Conservation (phyloP, 30 jellyfish, hydroid and myxozoan species). For the Mastigias papua region DNA sequence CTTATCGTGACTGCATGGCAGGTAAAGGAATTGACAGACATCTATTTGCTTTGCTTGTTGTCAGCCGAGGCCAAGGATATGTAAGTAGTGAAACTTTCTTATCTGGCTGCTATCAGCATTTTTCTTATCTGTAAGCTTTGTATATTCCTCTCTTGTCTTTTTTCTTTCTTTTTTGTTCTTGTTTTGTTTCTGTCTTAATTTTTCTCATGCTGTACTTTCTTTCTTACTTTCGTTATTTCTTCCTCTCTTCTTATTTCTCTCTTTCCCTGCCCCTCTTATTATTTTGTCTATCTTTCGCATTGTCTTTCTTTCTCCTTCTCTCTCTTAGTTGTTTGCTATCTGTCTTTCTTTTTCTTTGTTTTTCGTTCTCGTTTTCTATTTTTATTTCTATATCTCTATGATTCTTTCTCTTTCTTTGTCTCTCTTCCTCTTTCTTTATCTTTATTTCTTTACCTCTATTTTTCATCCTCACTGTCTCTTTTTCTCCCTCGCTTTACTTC, state of each 20-base stretch:
- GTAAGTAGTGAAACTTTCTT: constrained; percentile 71
- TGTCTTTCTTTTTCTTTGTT: neutral
- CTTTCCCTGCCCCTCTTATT: neutral
- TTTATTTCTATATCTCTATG: neutral
- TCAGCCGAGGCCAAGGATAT: constrained; percentile 97
- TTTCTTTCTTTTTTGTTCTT: too few relatives aligned
- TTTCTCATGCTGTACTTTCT: neutral
- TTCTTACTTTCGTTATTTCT: neutral
- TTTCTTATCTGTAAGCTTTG: too few relatives aligned
- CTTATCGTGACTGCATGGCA: constrained; percentile 93
- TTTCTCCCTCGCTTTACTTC: neutral
- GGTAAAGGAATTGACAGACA: constrained; percentile 97
- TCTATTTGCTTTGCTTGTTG: constrained; percentile 86
- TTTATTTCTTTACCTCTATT: neutral
- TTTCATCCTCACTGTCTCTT: neutral
- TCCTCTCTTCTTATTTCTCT: neutral
- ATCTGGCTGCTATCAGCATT: too few relatives aligned
- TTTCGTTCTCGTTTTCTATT: too few relatives aligned
- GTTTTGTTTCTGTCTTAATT: too few relatives aligned
- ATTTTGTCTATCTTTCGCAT: neutral
- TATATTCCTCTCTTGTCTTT: too few relatives aligned
- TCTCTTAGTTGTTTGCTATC: neutral
- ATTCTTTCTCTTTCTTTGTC: neutral
- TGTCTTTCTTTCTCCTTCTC: neutral
- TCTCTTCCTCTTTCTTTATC: neutral